Evolutionary conservation across 2,888 invertebrate genomes (phyloP).

Genomic region (Chydorus sphaericus): DNA sequence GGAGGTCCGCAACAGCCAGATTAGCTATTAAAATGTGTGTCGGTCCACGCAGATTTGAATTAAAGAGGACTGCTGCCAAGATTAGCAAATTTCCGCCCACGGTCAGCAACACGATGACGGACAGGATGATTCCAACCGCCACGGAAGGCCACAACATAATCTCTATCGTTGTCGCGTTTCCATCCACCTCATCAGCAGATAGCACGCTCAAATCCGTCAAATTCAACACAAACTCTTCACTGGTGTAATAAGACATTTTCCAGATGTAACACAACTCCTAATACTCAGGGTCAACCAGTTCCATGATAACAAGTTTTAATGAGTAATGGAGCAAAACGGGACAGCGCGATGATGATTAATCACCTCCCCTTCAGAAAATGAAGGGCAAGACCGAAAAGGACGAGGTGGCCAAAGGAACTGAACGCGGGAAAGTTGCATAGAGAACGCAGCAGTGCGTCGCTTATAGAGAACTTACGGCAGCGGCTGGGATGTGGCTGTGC

Average conservation of each 20-base stretch:
- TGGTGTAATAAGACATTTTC: too few relatives aligned
- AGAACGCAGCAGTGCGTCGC: neutral
- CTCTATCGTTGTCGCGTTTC: neutral
- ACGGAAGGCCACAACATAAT: neutral
- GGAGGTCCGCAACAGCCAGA: slow-evolving; percentile 46
- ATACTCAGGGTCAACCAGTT: neutral
- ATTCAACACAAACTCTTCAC: too few relatives aligned
- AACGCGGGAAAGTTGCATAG: neutral
- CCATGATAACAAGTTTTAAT: neutral
- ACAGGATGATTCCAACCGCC: slow-evolving; percentile 24
- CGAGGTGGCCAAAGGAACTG: neutral
- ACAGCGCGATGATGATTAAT: neutral
- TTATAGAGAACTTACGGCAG: too few relatives aligned
- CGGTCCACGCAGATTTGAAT: slow-evolving; percentile 35
- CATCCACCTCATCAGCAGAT: neutral
- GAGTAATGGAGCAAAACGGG: neutral
- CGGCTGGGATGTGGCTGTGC: neutral
- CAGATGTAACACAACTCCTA: neutral
- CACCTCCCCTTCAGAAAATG: neutral
- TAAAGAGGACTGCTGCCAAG: slow-evolving; percentile 33
- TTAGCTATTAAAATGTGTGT: slow-evolving; percentile 53
- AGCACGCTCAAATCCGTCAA: neutral
- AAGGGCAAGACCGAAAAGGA: neutral
- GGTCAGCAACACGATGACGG: slow-evolving; percentile 31
- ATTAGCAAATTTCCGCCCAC: slow-evolving; percentile 37